These are phyloP conservation scores for Heliornis fulica DNA, from an alignment of 2,113 vertebrate genomes.

Conservation along the genomic window DNA sequence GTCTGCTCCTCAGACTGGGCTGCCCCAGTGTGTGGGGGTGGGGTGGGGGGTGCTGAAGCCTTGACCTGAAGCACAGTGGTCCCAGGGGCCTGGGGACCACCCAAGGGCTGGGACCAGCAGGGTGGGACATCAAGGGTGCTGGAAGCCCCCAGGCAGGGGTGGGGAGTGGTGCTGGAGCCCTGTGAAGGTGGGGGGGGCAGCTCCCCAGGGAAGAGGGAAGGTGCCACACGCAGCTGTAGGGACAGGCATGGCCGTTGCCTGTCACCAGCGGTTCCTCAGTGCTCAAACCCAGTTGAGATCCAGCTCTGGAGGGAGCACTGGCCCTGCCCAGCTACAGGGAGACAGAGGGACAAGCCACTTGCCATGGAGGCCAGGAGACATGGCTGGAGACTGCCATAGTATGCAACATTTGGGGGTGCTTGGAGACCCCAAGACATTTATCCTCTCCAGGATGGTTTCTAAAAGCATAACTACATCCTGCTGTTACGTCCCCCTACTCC, in stretches of 20 bases:
- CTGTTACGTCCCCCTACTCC: background rate
- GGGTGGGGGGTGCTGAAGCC: background rate
- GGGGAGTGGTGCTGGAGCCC: too few relatives aligned
- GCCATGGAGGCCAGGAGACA: background rate
- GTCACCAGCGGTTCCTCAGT: background rate
- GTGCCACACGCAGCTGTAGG: background rate
- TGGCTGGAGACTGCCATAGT: background rate
- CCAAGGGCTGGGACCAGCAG: background rate
- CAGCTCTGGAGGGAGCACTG: background rate
- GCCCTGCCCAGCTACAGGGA: background rate
- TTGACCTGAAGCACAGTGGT: fast-evolving
- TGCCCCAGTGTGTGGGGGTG: fast-evolving
- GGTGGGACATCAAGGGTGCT: fast-evolving
- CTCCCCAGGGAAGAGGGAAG: background rate
- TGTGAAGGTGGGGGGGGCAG: fast-evolving
- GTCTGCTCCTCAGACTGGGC: too few relatives aligned
- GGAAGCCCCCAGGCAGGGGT: background rate
- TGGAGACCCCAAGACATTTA: background rate
- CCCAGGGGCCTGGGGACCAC: background rate
- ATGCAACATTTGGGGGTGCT: background rate
- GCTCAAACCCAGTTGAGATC: background rate
- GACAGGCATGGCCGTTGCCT: background rate
- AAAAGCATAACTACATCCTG: background rate
- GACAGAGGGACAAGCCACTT: background rate
- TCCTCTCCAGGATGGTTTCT: background rate